Conservation (phyloP, 2,797 vertebrate genomes). For the Aratinga solstitialis region DNA sequence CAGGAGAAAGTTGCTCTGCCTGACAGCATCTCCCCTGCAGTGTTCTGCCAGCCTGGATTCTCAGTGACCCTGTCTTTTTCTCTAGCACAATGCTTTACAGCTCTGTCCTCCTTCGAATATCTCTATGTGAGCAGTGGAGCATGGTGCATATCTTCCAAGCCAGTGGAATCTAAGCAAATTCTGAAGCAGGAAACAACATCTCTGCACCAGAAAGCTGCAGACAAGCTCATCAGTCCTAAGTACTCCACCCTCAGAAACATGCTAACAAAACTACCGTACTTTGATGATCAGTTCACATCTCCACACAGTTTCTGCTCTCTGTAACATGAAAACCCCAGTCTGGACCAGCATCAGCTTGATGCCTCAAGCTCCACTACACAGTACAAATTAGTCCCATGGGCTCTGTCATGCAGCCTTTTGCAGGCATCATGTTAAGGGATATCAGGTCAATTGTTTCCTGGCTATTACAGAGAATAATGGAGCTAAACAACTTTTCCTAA, state of each 20-base stretch:
- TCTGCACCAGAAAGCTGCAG: neutral
- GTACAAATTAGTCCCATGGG: neutral
- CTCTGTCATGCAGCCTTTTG: neutral
- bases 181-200: neutral
- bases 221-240: neutral
- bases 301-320: neutral
- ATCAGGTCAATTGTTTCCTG: constrained; percentile 26
- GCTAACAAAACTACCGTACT: neutral
- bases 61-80: neutral
- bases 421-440: neutral
- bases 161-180: neutral
- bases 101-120: neutral
- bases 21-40: neutral
- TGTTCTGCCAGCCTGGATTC: neutral
- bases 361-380: neutral
- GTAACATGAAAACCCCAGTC: neutral
- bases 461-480: neutral
- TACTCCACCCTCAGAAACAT: neutral
- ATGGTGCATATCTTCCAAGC: neutral
- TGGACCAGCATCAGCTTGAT: neutral
- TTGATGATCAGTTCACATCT: neutral
- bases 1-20: neutral
- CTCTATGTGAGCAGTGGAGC: neutral
- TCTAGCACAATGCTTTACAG: neutral
- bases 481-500: constrained; percentile 1